Base-by-base conservation (phyloP, 1,140 invertebrate genomes). In the Drosophila neocordata region DNA sequence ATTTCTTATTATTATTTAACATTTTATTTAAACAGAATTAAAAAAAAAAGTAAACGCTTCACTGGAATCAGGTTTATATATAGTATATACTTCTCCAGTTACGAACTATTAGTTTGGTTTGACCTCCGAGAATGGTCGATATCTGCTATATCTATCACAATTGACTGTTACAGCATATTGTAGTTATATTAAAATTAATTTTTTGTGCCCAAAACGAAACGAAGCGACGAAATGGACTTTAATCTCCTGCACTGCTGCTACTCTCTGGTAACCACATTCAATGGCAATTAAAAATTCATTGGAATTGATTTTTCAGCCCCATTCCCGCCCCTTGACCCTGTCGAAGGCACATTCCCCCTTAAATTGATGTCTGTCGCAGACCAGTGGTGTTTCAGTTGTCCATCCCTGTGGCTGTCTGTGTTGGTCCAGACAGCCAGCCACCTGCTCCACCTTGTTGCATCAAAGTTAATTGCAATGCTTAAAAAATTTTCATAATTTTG, bases 401-500 rank as follows among this genome's bases (percentile, higher is more conserved):
- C 57, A 62, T 51, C 56, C 57, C 57, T 8, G 13, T 44, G 13
- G 5, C 41, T 18, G 72, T 55, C 69, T 73, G 72, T 13, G 44
- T 48, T 13, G 20, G 34, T 34, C 63, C 62, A 71, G 68, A 55
- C 62, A 59, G 13, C 11, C 20, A 12, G 12, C n/a, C 12, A 13
- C 37, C 57, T 18, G 31, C 41, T 55, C 27, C 59, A 27, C 5
- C 53, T 15, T 58, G 31, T 52, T 62, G 38, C 72, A 65, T 34
- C 18, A 57, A 38, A 58, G 35, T 75, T 75, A 75, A 75, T 75
- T 75, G 73, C 56, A 56, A 62, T 65, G 65, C 69, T 75, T 75
- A 75, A 75, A 75, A 73, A 75, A 67, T 74, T 68, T 75, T 65
- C 73, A 75, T 75, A 75, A 75, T 75, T 75, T 74, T 15, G n/a